Evolutionary conservation across 2,888 invertebrate species (phyloP).

Genomic region (Prosapia bicincta): DNA sequence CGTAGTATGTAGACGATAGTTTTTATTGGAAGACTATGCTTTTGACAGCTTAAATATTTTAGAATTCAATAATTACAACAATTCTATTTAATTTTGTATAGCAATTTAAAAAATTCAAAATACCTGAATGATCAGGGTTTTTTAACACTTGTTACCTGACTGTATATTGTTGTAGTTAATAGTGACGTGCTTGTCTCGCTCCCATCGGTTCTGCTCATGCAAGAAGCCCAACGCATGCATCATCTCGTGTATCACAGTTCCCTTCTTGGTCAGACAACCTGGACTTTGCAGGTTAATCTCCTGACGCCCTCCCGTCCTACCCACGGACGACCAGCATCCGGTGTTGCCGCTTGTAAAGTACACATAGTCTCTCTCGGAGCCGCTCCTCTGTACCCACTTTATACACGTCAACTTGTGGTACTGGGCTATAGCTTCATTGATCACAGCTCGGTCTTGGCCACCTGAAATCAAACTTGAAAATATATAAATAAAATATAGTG

Average conservation of each 20-base stretch:
- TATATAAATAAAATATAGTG: too few species aligned
- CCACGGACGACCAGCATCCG: conserved; percentile 82
- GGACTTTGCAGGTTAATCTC: conserved; percentile 68
- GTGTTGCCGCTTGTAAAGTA: conserved; percentile 62
- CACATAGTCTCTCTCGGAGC: conserved; percentile 63
- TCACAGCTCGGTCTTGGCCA: conserved; percentile 55
- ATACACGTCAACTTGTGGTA: conserved; percentile 75
- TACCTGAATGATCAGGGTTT: too few species aligned
- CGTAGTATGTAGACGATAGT: too few species aligned
- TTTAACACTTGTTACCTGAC: conserved; percentile 41
- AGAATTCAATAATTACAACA: too few species aligned
- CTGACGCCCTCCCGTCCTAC: conserved; percentile 59
- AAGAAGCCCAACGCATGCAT: conserved; percentile 77
- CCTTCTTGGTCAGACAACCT: conserved; percentile 66
- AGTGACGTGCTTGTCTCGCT: conserved; percentile 65
- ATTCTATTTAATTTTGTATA: too few species aligned
- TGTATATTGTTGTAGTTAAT: conserved; percentile 68
- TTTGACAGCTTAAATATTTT: too few species aligned
- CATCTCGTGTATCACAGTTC: conserved; percentile 74
- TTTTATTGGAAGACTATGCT: too few species aligned
- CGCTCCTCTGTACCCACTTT: conserved; percentile 60
- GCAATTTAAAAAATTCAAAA: too few species aligned
- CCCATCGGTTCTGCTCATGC: conserved; percentile 77
- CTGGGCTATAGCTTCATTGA: conserved; percentile 66
- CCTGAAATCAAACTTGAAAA: conserved; percentile 48